phyloP scores from a whole-genome alignment of 2,888 invertebrate genomes.

The Erebia epiphron region DNA sequence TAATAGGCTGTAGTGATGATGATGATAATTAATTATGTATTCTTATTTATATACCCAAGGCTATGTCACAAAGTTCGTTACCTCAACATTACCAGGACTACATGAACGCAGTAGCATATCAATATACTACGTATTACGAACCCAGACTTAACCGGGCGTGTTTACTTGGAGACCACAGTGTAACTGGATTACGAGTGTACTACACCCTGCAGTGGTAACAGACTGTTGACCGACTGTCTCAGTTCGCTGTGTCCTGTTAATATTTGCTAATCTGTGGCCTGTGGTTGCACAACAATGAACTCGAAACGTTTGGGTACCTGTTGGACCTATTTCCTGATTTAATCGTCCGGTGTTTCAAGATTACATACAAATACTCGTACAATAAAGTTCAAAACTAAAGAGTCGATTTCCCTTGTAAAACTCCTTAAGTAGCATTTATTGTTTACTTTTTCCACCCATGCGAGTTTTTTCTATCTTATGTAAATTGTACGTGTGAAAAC shows the following conservation, averaged over 20 bases:
- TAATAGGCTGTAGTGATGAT: too few species aligned
- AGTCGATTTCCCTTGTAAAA: too few species aligned
- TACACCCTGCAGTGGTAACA: not conserved
- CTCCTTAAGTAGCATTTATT: too few species aligned
- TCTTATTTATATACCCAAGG: not conserved
- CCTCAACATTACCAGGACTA: not conserved
- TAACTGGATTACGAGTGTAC: constrained; percentile 1
- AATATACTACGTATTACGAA: not conserved
- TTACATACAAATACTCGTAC: too few species aligned
- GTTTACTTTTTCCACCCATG: too few species aligned
- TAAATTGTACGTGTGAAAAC: too few species aligned
- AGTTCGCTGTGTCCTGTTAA: not conserved
- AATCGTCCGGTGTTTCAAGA: not conserved
- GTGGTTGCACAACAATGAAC: not conserved
- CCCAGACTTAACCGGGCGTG: not conserved
- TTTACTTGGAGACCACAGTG: constrained; percentile 2
- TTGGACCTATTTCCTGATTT: not conserved
- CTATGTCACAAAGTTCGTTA: not conserved
- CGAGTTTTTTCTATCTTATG: too few species aligned
- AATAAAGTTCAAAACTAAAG: too few species aligned
- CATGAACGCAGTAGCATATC: not conserved
- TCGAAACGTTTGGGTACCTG: not conserved
- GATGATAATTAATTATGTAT: too few species aligned
- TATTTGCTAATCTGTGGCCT: constrained; percentile 3
- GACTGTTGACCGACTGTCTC: constrained; percentile 1